Percentiles rank a stretch among this genome's conserved stretches.
These are phyloP conservation scores for Oikopleura albicans DNA, from an alignment of 23 tunicate species.

Conservation along the genomic window DNA sequence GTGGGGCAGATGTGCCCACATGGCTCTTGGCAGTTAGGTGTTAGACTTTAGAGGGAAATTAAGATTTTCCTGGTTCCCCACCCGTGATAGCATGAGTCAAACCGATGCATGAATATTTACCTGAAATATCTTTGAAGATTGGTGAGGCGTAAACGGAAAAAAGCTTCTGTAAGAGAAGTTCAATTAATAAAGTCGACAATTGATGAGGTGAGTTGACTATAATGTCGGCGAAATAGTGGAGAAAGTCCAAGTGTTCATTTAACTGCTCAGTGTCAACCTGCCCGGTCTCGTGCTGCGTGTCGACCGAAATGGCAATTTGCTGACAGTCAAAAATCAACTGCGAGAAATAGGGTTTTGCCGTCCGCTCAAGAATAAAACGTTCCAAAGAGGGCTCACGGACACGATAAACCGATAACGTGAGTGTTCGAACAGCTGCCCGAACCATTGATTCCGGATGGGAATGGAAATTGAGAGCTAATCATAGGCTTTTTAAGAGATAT, in stretches of 20 bases:
- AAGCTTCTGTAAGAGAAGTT: not conserved
- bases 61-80: no score
- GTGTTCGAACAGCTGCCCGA: conserved; percentile 76
- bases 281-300: not conserved
- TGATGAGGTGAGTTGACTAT: not conserved
- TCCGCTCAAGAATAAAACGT: conserved; percentile 64
- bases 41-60: no score
- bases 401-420: conserved; percentile 64
- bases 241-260: not conserved
- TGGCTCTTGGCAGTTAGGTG: no score
- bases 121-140: not conserved
- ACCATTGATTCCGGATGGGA: conserved; percentile 96
- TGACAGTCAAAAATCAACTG: conserved; percentile 35
- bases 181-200: not conserved
- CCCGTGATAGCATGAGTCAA: no score
- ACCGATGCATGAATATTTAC: no score
- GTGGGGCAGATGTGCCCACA: no score
- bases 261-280: not conserved
- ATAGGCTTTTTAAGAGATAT: no score
- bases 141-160: not conserved
- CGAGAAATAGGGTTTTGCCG: conserved; percentile 87
- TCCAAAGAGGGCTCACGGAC: conserved; percentile 71
- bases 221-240: not conserved
- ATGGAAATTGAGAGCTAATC: conserved; percentile 47
- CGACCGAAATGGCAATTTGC: not conserved